phyloP scores from a whole-genome alignment of 2,113 vertebrate genomes.

The Pyxicephalus adspersus region DNA sequence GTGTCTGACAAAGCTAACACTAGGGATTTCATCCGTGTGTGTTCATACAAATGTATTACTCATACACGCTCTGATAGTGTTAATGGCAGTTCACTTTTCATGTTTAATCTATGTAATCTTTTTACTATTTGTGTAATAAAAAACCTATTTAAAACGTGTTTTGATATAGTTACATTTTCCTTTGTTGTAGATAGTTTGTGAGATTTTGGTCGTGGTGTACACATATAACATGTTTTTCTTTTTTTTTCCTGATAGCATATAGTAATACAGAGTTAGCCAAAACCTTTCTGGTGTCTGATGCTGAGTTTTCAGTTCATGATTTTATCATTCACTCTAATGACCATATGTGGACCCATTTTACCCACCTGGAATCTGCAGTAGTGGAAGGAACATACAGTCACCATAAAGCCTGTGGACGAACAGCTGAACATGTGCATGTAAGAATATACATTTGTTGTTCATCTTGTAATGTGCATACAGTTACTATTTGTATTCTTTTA shows the following conservation, averaged over 20 bases:
- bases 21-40: too few relatives aligned
- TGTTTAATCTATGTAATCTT: too few relatives aligned
- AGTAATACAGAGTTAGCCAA: constrained; percentile 74
- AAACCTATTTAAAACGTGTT: too few relatives aligned
- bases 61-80: too few relatives aligned
- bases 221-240: not conserved
- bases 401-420: constrained; percentile 65
- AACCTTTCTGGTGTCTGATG: constrained; percentile 73
- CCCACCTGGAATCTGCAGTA: constrained; percentile 76
- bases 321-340: constrained; percentile 72
- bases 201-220: too few relatives aligned
- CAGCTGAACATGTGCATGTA: constrained; percentile 72
- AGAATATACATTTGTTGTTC: not conserved
- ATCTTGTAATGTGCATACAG: not conserved
- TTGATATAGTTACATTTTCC: too few relatives aligned
- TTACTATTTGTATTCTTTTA: not conserved
- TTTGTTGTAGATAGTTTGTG: too few relatives aligned
- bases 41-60: too few relatives aligned
- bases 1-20: too few relatives aligned
- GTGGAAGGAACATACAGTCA: constrained; percentile 74
- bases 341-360: constrained; percentile 78
- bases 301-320: constrained; percentile 73
- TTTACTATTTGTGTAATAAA: too few relatives aligned
- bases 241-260: constrained; percentile 67
- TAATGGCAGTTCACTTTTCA: too few relatives aligned